Evolutionary conservation across 2,797 vertebrate species (phyloP).

Genomic region (Protonibea diacanthus): DNA sequence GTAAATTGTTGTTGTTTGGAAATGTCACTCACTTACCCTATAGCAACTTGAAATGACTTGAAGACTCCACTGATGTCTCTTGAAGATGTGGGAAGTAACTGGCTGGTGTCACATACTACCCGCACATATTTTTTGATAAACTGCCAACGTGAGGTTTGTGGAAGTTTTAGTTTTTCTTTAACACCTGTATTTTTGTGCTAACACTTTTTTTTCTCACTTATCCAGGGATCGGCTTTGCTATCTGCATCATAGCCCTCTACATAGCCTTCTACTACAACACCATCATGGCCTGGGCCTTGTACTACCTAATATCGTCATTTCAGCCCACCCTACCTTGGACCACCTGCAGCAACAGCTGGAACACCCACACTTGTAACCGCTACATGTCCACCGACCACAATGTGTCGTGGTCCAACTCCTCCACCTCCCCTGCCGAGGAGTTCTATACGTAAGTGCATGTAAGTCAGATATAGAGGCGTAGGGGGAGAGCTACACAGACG

Average conservation of each 20-base stretch:
- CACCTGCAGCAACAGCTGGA: conserved; percentile 94
- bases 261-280: conserved; percentile 99
- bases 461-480: conserved; percentile 77
- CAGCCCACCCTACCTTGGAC: conserved; percentile 93
- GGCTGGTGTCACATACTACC: conserved; percentile 10
- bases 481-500: conserved; percentile 12
- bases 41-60: conserved; percentile 59
- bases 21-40: conserved; percentile 78
- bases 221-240: conserved; percentile 96
- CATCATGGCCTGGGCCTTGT: conserved; percentile 99
- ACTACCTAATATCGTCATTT: conserved; percentile 97
- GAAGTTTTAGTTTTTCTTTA: not conserved
- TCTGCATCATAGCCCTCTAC: conserved; percentile 97
- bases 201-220: not conserved
- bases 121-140: not conserved
- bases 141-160: not conserved
- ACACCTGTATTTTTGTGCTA: not conserved
- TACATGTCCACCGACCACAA: conserved; percentile 92
- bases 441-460: conserved; percentile 98
- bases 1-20: conserved; percentile 70
- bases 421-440: conserved; percentile 96
- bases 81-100: conserved; percentile 12
- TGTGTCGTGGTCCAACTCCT: conserved; percentile 90
- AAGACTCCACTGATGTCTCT: conserved; percentile 47
- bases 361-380: conserved; percentile 93